Evolutionary conservation across 2,113 vertebrate genomes (phyloP).

Genomic region (Himantopus leucocephalus): DNA sequence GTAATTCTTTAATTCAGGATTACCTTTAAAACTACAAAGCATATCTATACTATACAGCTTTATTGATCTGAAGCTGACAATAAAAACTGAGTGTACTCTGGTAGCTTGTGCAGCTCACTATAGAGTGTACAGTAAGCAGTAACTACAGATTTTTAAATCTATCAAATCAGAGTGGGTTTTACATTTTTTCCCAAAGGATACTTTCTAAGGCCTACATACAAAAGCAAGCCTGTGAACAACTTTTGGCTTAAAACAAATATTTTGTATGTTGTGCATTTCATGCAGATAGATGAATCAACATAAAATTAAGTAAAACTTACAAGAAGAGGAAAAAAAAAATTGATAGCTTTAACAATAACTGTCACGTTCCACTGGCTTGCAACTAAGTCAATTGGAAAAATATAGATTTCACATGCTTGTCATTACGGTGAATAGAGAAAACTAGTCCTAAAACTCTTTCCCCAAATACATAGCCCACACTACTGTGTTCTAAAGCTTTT

Average conservation of each 20-base stretch:
- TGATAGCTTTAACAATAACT: not conserved
- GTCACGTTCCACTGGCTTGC: not conserved
- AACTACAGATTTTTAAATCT: not conserved
- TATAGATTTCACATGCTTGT: not conserved
- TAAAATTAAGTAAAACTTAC: not conserved
- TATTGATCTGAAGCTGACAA: constrained; percentile 1
- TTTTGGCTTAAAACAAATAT: too few relatives aligned
- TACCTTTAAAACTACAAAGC: not conserved
- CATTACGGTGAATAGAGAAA: not conserved
- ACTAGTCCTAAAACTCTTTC: not conserved
- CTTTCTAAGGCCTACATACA: not conserved
- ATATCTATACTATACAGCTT: not conserved
- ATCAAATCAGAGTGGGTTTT: not conserved
- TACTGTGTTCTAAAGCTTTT: constrained; percentile 10
- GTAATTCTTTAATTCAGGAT: not conserved
- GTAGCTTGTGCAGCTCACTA: not conserved
- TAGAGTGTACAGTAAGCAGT: not conserved
- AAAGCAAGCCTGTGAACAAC: not conserved
- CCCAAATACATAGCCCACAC: not conserved
- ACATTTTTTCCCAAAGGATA: not conserved
- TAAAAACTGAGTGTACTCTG: not conserved
- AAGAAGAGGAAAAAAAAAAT: not conserved
- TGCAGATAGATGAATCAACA: not conserved
- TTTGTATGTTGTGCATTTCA: not conserved
- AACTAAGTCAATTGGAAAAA: not conserved